These are phyloP conservation scores for Microplitis deprimator DNA, from an alignment of 2,888 invertebrate species.

Conservation along the genomic window DNA sequence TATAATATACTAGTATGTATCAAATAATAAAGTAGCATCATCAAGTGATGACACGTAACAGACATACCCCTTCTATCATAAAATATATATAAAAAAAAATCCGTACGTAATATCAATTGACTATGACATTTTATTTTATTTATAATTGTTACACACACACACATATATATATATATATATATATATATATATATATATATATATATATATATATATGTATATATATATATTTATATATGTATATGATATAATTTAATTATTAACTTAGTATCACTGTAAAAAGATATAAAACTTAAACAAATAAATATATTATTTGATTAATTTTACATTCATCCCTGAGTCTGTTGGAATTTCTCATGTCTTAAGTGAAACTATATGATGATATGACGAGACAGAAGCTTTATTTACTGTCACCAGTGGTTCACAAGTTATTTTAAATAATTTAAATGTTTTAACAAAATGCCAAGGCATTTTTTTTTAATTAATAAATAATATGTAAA, in stretches of 20 bases:
- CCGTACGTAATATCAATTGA: not conserved
- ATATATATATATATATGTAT: too few species aligned
- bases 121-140: too few species aligned
- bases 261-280: too few species aligned
- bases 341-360: not conserved
- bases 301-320: too few species aligned
- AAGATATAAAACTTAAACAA: too few species aligned
- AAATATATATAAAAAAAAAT: not conserved
- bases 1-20: not conserved
- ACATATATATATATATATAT: too few species aligned
- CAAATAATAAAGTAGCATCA: not conserved
- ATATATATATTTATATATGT: too few species aligned
- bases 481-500: not conserved
- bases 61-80: not conserved
- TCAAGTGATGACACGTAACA: not conserved
- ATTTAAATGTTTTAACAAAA: not conserved
- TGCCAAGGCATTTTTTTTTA: not conserved
- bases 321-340: too few species aligned
- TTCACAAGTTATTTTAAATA: not conserved
- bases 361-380: not conserved
- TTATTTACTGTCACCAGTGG: slow-evolving; percentile 1
- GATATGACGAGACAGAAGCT: slow-evolving; percentile 1
- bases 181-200: too few species aligned
- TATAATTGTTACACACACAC: too few species aligned
- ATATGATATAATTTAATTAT: too few species aligned